These are phyloP conservation scores for Drosophila eohydei DNA, from an alignment of 2,888 invertebrate genomes.

Conservation along the genomic window DNA sequence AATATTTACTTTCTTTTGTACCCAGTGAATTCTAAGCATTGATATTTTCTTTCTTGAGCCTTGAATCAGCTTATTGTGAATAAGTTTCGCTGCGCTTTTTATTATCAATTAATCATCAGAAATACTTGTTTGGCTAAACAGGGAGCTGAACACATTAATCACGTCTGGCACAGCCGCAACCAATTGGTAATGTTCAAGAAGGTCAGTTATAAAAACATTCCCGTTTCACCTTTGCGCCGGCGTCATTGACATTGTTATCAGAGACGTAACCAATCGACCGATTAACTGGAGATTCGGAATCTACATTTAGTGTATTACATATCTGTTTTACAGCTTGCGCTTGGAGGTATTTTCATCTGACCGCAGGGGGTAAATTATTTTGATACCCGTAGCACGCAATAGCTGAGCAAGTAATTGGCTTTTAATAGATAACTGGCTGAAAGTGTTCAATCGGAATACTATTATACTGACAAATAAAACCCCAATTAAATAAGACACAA, in stretches of 20 bases:
- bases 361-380: neutral
- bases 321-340: neutral
- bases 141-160: conserved; percentile 33
- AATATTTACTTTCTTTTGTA: neutral
- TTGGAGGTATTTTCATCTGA: neutral
- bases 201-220: conserved; percentile 26
- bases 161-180: conserved; percentile 8
- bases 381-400: conserved; percentile 17
- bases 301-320: conserved; percentile 5
- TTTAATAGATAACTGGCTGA: neutral
- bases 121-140: conserved; percentile 21
- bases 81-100: conserved; percentile 38
- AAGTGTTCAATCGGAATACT: neutral
- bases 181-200: conserved; percentile 9
- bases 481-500: neutral
- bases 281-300: conserved; percentile 16
- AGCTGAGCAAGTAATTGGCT: conserved; percentile 7
- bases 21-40: conserved; percentile 1
- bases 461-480: neutral
- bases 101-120: conserved; percentile 41
- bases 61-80: conserved; percentile 29
- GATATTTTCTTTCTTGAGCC: conserved; percentile 9
- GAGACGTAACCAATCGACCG: conserved; percentile 33
- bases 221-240: conserved; percentile 18
- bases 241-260: conserved; percentile 51